Conservation (phyloP, 1,140 invertebrate genomes). For the Lepidurus arcticus region DNA sequence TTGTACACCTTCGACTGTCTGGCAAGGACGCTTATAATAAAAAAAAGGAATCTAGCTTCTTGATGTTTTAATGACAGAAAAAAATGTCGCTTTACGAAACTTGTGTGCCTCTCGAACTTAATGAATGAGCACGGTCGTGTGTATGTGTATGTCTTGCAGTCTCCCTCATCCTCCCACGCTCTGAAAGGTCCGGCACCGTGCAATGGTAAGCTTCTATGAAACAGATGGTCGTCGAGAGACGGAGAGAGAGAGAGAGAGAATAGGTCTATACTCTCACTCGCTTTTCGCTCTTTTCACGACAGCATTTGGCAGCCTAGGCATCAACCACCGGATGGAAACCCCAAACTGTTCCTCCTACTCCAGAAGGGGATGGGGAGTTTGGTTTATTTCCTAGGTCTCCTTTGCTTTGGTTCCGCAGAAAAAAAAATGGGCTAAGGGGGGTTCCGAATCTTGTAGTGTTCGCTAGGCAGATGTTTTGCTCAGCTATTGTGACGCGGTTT, state of each 20-base stretch:
- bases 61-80: background rate
- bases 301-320: constrained; percentile 20
- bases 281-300: constrained; percentile 5
- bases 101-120: background rate
- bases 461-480: background rate
- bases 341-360: constrained; percentile 21
- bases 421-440: constrained; percentile 7
- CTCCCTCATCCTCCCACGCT: constrained; percentile 16
- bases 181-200: constrained; percentile 17
- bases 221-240: constrained; percentile 9
- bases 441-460: background rate
- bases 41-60: no score
- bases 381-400: constrained; percentile 17
- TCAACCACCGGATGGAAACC: constrained; percentile 20
- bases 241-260: background rate
- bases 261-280: background rate
- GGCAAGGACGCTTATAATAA: background rate
- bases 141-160: background rate
- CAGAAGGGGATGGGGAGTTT: background rate
- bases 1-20: background rate
- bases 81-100: background rate
- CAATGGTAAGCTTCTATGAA: constrained; percentile 15
- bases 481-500: background rate
- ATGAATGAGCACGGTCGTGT: background rate
- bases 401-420: constrained; percentile 14